These are phyloP conservation scores for Aythya fuligula DNA, from an alignment of 2,797 vertebrate genomes.

Conservation along the genomic window DNA sequence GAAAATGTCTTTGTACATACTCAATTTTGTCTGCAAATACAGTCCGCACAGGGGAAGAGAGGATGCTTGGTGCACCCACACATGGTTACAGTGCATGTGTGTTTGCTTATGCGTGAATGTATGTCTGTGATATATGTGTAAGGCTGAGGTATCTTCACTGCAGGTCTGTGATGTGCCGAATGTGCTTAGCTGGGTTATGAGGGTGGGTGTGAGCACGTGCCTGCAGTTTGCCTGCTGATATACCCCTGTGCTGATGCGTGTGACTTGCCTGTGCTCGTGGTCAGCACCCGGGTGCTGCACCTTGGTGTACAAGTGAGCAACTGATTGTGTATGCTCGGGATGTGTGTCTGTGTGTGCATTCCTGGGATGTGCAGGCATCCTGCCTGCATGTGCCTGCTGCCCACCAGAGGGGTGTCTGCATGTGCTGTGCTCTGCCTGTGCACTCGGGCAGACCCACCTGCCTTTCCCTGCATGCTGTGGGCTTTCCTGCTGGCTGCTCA, in stretches of 20 bases:
- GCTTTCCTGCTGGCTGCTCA: neutral
- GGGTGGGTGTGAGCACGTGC: neutral
- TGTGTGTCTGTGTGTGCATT: neutral
- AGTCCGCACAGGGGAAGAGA: fast-evolving
- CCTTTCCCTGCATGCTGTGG: neutral
- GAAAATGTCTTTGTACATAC: neutral
- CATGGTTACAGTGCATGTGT: fast-evolving
- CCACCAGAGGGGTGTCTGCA: neutral
- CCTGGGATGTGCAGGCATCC: neutral
- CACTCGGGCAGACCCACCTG: neutral
- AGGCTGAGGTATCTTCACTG: neutral
- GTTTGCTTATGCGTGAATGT: neutral
- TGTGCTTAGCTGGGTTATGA: neutral
- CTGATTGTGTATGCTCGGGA: neutral
- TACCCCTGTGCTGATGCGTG: too few relatives aligned
- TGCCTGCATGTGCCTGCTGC: neutral
- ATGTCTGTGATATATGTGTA: neutral
- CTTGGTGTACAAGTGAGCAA: neutral
- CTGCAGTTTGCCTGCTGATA: neutral
- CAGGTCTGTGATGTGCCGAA: neutral
- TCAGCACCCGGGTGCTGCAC: neutral
- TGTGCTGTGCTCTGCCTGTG: neutral
- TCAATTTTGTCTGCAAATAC: neutral
- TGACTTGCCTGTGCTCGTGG: neutral
- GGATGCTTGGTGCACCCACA: neutral